Base-by-base conservation (phyloP, 2,113 vertebrate species). In the Dinomys branickii region DNA sequence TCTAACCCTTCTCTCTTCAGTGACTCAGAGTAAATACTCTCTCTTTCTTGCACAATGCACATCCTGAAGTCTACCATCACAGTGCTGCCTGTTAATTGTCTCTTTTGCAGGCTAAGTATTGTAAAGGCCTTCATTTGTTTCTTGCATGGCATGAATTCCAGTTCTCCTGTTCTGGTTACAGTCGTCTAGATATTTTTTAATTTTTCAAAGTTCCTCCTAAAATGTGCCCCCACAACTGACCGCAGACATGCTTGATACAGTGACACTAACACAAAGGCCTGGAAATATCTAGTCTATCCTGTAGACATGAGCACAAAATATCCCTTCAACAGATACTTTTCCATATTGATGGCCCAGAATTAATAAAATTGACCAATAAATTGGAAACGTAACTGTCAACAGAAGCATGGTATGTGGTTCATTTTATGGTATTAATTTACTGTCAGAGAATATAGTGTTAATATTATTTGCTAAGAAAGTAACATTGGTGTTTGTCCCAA, bases 371-470 rank as follows among this genome's bases (percentile, higher is more conserved):
- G 41, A 77, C 20, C 47, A 91, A 91, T 90, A 96, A 82, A 67
- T 61, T 89, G 84, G 75, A 92, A 95, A 50, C 10, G 77, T 88
- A 82, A 88, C 58, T 92, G 20, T 77, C 58, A 94, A 88, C 33
- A 93, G 85, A 91, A 69, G 73, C 33, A 96, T 69, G 93, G 90
- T 82, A 78, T 86, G 19, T 17, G 78, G 86, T 93, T 91, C 41
- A 77, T 47, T 95, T 94, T 95, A 61, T 75, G 47, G 52, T 73
- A 80, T 87, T 71, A 78, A 92, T 94, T 91, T 93, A 71, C 35
- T 85, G 41, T 86, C 28, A 86, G 24, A 61, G n/a, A 82, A 67
- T 10, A 88, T 91, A 91, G 14, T 94, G 91, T 85, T 95, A 38
- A 77, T 17, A 75, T 84, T 88, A 81, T 91, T 96, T 96, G 12